Conservation (phyloP, 2,797 vertebrate species). For the Onychomys arenicola region DNA sequence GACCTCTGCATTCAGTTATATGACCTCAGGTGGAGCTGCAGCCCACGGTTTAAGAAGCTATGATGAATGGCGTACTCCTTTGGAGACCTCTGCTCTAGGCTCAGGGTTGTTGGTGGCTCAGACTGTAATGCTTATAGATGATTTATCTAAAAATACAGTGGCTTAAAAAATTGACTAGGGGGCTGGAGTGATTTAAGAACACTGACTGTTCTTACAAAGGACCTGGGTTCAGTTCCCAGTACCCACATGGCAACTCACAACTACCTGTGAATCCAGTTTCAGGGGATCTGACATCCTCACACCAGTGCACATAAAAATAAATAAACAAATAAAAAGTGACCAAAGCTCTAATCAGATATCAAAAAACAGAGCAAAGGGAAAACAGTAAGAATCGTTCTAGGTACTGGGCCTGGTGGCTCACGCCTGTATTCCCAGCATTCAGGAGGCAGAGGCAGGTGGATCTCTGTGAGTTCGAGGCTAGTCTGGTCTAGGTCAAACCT, state of each 20-base stretch:
- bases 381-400: not conserved
- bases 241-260: not conserved
- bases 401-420: not conserved
- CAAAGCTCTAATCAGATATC: conserved; percentile 18
- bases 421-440: not conserved
- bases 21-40: not conserved
- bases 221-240: not conserved
- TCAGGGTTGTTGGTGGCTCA: not conserved
- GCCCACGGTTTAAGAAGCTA: not conserved
- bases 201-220: not conserved
- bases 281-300: not conserved
- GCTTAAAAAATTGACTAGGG: not conserved
- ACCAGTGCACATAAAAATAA: not conserved
- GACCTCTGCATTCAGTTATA: not conserved
- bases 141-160: conserved; percentile 26
- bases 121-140: not conserved
- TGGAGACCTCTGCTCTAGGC: not conserved
- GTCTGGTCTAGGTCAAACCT: too few relatives aligned
- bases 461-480: too few relatives aligned
- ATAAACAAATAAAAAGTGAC: not conserved
- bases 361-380: not conserved
- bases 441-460: not conserved
- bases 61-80: not conserved
- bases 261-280: not conserved
- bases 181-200: not conserved